phyloP scores from a whole-genome alignment of 2,797 vertebrate species.

The Hapalemur alaotrensis region DNA sequence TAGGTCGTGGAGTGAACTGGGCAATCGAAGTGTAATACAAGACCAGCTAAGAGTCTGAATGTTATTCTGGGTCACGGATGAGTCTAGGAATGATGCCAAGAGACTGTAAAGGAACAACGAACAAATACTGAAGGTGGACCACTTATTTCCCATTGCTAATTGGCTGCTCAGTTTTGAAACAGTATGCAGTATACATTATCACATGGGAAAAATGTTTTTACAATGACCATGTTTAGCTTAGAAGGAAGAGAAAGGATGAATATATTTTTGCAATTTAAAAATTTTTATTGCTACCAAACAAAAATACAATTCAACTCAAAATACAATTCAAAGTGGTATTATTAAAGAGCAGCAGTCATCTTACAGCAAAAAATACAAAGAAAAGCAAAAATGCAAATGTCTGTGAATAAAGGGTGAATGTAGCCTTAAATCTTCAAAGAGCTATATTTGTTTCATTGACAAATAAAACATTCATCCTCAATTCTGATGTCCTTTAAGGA shows the following conservation, averaged over 20 bases:
- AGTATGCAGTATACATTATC: fast-evolving
- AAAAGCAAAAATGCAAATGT: neutral
- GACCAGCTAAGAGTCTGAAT: neutral
- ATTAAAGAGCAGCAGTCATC: neutral
- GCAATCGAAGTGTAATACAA: neutral
- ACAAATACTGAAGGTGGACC: fast-evolving
- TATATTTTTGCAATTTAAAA: neutral
- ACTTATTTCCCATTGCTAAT: fast-evolving
- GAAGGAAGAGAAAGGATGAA: neutral
- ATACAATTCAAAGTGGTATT: conserved; percentile 6
- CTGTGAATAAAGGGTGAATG: fast-evolving
- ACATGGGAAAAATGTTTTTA: fast-evolving
- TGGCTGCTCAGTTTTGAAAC: neutral
- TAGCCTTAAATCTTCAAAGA: fast-evolving
- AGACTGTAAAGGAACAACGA: neutral
- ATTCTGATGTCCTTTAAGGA: neutral
- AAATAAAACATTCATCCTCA: neutral
- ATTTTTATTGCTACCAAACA: conserved; percentile 66
- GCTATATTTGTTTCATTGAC: neutral
- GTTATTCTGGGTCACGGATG: neutral
- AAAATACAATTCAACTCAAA: conserved; percentile 29
- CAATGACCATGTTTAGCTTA: neutral
- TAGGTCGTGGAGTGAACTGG: fast-evolving
- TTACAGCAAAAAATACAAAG: neutral
- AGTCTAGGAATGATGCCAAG: neutral